phyloP scores from a whole-genome alignment of 2,113 vertebrate species.

The Trochalopteron elliotii region DNA sequence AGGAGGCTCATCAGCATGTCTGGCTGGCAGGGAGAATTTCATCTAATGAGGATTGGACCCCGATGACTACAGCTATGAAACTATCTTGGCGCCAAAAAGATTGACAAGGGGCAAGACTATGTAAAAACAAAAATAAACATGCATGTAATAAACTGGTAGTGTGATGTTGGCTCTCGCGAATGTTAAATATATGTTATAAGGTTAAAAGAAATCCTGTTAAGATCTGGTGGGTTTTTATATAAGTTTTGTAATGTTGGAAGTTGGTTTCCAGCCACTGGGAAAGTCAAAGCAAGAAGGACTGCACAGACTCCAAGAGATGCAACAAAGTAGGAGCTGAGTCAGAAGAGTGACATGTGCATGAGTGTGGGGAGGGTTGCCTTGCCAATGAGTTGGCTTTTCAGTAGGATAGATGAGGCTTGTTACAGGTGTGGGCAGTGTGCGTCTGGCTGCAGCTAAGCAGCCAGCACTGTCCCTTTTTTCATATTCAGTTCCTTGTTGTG shows the following conservation, averaged over 20 bases:
- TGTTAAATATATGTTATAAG: not conserved
- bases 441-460: not conserved
- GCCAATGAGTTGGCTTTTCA: not conserved
- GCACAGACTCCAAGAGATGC: not conserved
- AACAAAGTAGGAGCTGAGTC: not conserved
- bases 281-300: not conserved
- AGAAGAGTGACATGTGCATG: not conserved
- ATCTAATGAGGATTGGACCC: not conserved
- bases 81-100: fast-evolving
- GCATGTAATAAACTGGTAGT: not conserved
- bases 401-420: not conserved
- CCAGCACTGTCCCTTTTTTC: not conserved
- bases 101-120: not conserved
- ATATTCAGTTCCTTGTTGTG: not conserved
- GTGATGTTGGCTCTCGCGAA: not conserved
- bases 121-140: not conserved
- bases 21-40: not conserved
- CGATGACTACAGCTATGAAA: not conserved
- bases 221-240: not conserved
- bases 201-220: not conserved
- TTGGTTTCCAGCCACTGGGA: not conserved
- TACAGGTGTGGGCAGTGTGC: not conserved
- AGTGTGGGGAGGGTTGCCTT: not conserved
- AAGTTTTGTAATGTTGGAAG: not conserved
- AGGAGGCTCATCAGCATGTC: not conserved